Conservation (phyloP, 2,113 vertebrate species). For the Eidolon helvum region DNA sequence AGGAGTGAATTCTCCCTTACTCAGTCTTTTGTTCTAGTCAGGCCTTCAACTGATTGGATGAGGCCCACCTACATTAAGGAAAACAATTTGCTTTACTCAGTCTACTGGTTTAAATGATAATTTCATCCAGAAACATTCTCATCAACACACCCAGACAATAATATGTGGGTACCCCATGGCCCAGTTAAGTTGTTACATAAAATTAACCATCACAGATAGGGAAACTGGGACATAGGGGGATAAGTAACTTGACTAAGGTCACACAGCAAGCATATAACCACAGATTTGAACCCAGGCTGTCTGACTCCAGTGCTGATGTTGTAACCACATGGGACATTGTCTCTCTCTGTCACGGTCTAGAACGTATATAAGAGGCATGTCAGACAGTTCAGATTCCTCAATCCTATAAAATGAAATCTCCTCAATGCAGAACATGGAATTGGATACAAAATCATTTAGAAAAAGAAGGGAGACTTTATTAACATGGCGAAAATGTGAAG, state of each 20-base stretch:
- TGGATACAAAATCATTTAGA: neutral
- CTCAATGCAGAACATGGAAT: neutral
- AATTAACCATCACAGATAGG: neutral
- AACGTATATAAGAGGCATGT: neutral
- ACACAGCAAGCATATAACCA: neutral
- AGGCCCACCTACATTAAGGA: neutral
- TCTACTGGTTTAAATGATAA: neutral
- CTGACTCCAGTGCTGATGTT: neutral
- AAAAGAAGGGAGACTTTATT: neutral
- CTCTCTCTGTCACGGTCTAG: neutral
- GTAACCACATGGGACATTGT: fast-evolving
- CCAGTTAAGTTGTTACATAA: neutral
- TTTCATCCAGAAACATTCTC: neutral
- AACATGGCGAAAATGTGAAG: neutral
- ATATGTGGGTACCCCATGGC: neutral
- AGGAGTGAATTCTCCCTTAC: neutral
- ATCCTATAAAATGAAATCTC: neutral
- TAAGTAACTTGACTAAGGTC: neutral
- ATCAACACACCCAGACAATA: neutral
- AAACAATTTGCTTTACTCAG: neutral
- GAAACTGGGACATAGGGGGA: neutral
- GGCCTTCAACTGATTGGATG: neutral
- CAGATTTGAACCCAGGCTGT: neutral
- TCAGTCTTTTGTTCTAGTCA: neutral
- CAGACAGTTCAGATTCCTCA: neutral